These are phyloP conservation scores for Alethe castanea DNA, from an alignment of 2,113 vertebrate genomes.

Conservation along the genomic window DNA sequence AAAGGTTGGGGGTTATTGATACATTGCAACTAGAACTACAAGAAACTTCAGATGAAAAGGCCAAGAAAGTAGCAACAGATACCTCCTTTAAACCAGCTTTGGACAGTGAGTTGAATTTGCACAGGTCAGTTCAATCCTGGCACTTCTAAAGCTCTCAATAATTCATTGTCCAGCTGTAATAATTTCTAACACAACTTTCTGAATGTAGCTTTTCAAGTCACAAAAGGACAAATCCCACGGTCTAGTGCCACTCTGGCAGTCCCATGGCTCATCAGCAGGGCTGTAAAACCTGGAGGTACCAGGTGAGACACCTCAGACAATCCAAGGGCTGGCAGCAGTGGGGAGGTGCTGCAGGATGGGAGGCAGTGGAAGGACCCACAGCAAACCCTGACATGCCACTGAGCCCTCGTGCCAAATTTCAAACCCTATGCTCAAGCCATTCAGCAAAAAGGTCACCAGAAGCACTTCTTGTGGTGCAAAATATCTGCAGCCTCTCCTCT, in stretches of 20 bases:
- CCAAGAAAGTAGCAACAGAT: too few relatives aligned
- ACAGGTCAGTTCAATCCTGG: too few relatives aligned
- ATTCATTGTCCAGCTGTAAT: too few relatives aligned
- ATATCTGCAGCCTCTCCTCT: background rate
- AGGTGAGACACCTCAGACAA: background rate
- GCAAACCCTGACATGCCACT: background rate
- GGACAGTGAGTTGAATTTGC: too few relatives aligned
- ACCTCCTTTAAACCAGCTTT: too few relatives aligned
- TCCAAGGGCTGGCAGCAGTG: background rate
- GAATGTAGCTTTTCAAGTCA: too few relatives aligned
- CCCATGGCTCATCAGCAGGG: background rate
- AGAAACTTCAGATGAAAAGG: too few relatives aligned
- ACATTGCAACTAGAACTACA: too few relatives aligned
- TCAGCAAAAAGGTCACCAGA: background rate
- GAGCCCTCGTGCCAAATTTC: background rate
- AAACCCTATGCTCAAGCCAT: background rate
- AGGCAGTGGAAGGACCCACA: background rate
- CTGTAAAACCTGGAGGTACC: background rate
- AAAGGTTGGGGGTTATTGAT: too few relatives aligned
- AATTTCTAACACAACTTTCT: too few relatives aligned
- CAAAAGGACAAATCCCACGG: background rate
- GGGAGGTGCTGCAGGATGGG: background rate
- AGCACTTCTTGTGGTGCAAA: rapidly evolving
- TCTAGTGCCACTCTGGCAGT: background rate
- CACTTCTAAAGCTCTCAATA: too few relatives aligned